phyloP scores from a whole-genome alignment of 1,140 invertebrate genomes.

The Camponotus floridanus region DNA sequence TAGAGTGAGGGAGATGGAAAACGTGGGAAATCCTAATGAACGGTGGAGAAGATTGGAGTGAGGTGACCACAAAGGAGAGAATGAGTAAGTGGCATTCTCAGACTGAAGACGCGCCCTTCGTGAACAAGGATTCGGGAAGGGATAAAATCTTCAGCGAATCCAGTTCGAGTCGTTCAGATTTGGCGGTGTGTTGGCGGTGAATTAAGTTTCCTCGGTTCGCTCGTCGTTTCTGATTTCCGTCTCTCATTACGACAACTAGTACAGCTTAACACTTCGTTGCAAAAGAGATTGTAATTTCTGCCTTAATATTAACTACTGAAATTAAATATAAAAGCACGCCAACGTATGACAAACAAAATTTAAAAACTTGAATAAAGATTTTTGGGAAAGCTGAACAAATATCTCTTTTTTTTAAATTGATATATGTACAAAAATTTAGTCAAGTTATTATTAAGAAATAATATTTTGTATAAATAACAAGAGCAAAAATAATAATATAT shows the following conservation, averaged over 20 bases:
- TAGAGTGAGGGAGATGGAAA: neutral
- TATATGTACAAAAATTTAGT: conserved; percentile 8
- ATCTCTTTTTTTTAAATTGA: neutral
- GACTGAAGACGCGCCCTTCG: conserved; percentile 3
- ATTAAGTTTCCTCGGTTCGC: conserved; percentile 54
- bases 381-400: neutral
- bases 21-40: conserved; percentile 34
- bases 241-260: conserved; percentile 38
- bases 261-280: conserved; percentile 24
- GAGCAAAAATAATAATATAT: too few relatives aligned
- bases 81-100: conserved; percentile 25
- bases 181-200: conserved; percentile 57
- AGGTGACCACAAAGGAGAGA: conserved; percentile 18
- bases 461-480: too few relatives aligned
- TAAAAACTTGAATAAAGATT: neutral
- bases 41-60: conserved; percentile 22
- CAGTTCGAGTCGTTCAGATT: conserved; percentile 65
- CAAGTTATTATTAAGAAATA: neutral
- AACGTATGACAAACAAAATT: neutral
- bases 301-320: conserved; percentile 32
- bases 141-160: conserved; percentile 58
- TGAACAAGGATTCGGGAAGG: conserved; percentile 1
- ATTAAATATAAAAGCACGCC: neutral
- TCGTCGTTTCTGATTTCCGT: conserved; percentile 45
- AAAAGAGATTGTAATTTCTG: conserved; percentile 5